phyloP scores from a whole-genome alignment of 2,113 vertebrate species.

The Crotalus viridis region DNA sequence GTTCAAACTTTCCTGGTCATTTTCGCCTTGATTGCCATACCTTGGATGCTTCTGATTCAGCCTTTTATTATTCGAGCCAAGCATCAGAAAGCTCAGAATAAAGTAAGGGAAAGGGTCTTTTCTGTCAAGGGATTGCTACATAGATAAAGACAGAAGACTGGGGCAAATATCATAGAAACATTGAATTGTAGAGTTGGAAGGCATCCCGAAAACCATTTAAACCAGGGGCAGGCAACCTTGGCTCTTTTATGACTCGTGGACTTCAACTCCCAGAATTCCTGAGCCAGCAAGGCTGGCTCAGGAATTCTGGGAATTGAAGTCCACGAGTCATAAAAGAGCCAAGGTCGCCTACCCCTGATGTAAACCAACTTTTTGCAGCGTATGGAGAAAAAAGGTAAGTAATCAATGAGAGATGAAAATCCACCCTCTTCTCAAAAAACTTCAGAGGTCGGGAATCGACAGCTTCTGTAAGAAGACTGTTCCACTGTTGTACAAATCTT shows the following conservation, averaged over 20 bases:
- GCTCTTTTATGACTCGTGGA: too few species aligned
- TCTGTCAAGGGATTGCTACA: background rate
- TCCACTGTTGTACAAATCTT: background rate
- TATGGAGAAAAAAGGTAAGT: background rate
- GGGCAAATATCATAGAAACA: background rate
- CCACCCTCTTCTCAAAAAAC: background rate
- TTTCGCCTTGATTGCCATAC: slow-evolving; percentile 75
- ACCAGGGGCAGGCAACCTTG: background rate
- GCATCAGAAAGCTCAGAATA: slow-evolving; percentile 62
- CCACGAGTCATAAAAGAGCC: too few species aligned
- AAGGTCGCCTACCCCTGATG: background rate
- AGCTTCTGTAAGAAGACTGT: background rate
- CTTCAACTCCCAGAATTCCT: too few species aligned
- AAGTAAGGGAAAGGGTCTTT: slow-evolving; percentile 52
- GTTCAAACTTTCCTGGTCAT: slow-evolving; percentile 80
- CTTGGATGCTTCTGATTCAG: slow-evolving; percentile 83
- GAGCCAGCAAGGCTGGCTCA: too few species aligned
- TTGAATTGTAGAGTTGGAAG: background rate
- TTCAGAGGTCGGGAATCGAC: background rate
- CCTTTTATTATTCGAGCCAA: slow-evolving; percentile 76
- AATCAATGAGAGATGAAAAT: background rate
- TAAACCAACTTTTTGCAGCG: background rate
- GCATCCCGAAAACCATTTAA: background rate
- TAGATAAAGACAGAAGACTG: background rate
- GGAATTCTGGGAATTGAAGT: too few species aligned